These are phyloP conservation scores for Acronicta psi DNA, from an alignment of 2,888 invertebrate genomes.

Conservation along the genomic window DNA sequence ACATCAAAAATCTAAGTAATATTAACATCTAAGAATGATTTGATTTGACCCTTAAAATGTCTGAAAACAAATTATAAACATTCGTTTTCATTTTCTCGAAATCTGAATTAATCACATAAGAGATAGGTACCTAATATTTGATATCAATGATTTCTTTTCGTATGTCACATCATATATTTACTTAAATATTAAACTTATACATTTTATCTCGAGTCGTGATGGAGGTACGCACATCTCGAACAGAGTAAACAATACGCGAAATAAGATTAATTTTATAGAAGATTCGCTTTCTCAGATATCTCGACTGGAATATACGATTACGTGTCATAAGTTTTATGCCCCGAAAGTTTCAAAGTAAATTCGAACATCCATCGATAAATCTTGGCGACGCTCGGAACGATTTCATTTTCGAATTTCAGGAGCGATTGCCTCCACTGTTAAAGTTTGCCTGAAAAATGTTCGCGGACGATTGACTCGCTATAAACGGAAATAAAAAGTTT, in stretches of 20 bases:
- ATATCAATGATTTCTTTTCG: slow-evolving; percentile 12
- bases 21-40: no score
- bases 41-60: no score
- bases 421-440: slow-evolving; percentile 89
- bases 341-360: slow-evolving; percentile 88
- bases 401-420: slow-evolving; percentile 90
- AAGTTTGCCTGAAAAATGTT: slow-evolving; percentile 89
- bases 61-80: no score
- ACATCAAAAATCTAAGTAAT: no score
- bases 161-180: slow-evolving; percentile 27
- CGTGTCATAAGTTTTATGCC: slow-evolving; percentile 89
- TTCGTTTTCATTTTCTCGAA: no score
- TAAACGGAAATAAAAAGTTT: slow-evolving; percentile 89
- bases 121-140: background rate
- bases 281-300: slow-evolving; percentile 70
- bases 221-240: slow-evolving; percentile 56
- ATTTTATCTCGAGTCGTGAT: slow-evolving; percentile 52
- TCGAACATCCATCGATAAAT: slow-evolving; percentile 89
- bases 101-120: background rate
- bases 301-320: slow-evolving; percentile 86
- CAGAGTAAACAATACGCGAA: slow-evolving; percentile 67
- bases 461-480: slow-evolving; percentile 88
- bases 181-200: slow-evolving; percentile 30
- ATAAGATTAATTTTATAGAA: slow-evolving; percentile 72
- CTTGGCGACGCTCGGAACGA: slow-evolving; percentile 88